Base-by-base conservation (phyloP, 92 coral and sea anemone genomes). In the Phenganax subtilis region DNA sequence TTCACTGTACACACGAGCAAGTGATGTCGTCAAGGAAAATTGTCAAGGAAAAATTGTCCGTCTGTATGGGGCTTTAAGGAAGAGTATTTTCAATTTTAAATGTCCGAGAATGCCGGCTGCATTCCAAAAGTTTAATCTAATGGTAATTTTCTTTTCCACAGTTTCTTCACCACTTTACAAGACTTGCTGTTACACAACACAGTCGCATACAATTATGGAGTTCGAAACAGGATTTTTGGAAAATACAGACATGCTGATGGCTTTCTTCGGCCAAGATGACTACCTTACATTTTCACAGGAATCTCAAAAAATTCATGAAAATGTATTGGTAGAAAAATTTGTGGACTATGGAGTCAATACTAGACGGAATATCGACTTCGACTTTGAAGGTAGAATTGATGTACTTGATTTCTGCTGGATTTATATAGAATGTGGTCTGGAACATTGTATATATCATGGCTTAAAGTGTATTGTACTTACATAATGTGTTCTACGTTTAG, bases 241-340 rank as follows among this genome's bases (percentile, higher is more conserved):
- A 64, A 79, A 62, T 64, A 59, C 83, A 2, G 53, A 63, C 15
- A 77, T 79, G 83, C n/a, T 47, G 10, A 55, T 25, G 51, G 16
- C 51, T 27, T 53, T 79, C 62, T 64, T 79, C 63, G 83, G 83
- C 83, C 83, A 61, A 47, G 83, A 79, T 79, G 83, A 79, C 7
- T 10, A 1, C 16, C n/a, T 63, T 0, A 52, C 56, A 25, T 25
- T 47, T 47, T 27, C 51, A 0, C 72, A 51, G 63, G 67, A 9
- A 17, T 58, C 47, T 0, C 44, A 63, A n/a, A 68, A 68, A 10
- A 66, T 37, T 66, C 9, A 9, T 66, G 72, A 25, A 66, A 66
- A 68, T 68, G 73, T 68, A 9, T 68, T 68, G 73, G 73, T 68
- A 28, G 73, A 68, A 53, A 68, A 68, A 68, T 68, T 68, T 11